phyloP scores from a whole-genome alignment of 2,797 vertebrate genomes.

The Notoglanidium macrostoma region DNA sequence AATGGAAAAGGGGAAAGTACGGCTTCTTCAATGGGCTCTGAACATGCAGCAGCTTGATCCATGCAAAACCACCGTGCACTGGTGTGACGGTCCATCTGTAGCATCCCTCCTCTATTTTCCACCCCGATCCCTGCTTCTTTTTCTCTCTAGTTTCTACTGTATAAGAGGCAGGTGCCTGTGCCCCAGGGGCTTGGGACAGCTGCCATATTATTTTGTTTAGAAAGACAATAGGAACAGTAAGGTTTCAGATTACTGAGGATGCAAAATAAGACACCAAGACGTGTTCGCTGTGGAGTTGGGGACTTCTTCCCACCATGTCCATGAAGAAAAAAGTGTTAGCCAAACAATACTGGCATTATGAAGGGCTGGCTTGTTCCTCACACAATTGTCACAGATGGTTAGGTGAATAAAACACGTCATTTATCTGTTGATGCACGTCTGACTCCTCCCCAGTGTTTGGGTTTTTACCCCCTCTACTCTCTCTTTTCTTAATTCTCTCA shows the following conservation, averaged over 20 bases:
- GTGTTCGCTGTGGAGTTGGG: slow-evolving; percentile 33
- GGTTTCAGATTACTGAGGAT: slow-evolving; percentile 49
- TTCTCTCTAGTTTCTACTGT: slow-evolving; percentile 37
- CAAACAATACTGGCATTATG: slow-evolving; percentile 55
- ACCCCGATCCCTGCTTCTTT: slow-evolving; percentile 12
- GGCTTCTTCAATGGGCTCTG: slow-evolving; percentile 35
- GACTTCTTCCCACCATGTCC: slow-evolving; percentile 49
- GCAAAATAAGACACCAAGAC: slow-evolving; percentile 48
- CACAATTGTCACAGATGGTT: slow-evolving; percentile 48
- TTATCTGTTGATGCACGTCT: slow-evolving; percentile 36
- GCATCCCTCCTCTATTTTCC: slow-evolving; percentile 16
- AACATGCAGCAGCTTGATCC: slow-evolving; percentile 55
- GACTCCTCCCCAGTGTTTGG: neutral
- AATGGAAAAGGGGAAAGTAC: slow-evolving; percentile 57
- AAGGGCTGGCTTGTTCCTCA: slow-evolving; percentile 30
- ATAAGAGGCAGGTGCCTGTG: slow-evolving; percentile 57
- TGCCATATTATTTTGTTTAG: slow-evolving; percentile 57
- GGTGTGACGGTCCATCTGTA: slow-evolving; percentile 38
- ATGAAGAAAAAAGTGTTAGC: slow-evolving; percentile 53
- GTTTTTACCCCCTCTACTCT: neutral
- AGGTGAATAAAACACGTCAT: slow-evolving; percentile 28
- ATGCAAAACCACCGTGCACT: slow-evolving; percentile 41
- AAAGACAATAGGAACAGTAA: slow-evolving; percentile 57
- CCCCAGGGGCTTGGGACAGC: slow-evolving; percentile 49
- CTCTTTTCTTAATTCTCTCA: slow-evolving; percentile 1